These are phyloP conservation scores for Pantala flavescens DNA, from an alignment of 1,140 invertebrate genomes.

Conservation along the genomic window DNA sequence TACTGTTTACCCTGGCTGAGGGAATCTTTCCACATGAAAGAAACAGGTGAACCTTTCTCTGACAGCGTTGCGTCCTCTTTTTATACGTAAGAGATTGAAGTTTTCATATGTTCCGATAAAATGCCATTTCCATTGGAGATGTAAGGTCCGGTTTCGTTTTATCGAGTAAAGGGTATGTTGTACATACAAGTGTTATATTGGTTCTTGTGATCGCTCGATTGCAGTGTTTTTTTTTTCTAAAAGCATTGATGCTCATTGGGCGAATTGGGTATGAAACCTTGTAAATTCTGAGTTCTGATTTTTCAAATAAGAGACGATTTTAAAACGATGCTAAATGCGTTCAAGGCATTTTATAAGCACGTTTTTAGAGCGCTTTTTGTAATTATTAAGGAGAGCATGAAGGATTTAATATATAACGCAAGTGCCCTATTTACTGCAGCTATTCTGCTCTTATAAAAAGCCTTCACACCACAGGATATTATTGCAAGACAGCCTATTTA, in stretches of 20 bases:
- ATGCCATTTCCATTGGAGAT: no score
- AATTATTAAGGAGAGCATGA: background rate
- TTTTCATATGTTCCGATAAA: background rate
- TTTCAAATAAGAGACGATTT: no score
- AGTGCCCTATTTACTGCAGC: background rate
- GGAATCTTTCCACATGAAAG: background rate
- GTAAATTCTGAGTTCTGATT: background rate
- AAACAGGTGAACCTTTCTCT: background rate
- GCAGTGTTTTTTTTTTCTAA: no score
- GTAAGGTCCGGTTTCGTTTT: no score
- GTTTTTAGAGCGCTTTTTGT: background rate
- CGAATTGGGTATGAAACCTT: background rate
- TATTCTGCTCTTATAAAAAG: background rate
- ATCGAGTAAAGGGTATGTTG: no score
- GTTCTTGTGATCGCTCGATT: no score
- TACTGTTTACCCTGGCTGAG: conserved; percentile 2
- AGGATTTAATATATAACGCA: background rate
- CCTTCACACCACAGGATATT: conserved; percentile 8
- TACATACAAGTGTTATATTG: no score
- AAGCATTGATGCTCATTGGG: no score
- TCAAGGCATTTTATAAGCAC: no score
- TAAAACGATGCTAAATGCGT: no score
- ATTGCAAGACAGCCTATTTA: conserved; percentile 5
- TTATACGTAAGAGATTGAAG: background rate
- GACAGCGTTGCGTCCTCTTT: background rate